Evolutionary conservation across 2,888 invertebrate genomes (phyloP).

Genomic region (Lochmaea capreae): DNA sequence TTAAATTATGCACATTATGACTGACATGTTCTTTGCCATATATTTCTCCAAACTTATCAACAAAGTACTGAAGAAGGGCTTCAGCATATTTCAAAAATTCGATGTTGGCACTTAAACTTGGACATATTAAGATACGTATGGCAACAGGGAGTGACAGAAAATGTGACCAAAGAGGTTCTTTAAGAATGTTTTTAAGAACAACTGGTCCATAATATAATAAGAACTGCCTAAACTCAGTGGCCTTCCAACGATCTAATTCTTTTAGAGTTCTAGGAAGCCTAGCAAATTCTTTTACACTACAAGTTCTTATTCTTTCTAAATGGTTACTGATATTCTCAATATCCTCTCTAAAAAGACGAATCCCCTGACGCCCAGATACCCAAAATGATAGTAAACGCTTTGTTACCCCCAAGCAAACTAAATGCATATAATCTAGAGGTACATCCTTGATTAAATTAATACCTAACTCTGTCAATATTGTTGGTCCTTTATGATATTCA

Average conservation of each 20-base stretch:
- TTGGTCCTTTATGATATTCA: constrained; percentile 24
- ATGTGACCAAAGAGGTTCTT: constrained; percentile 39
- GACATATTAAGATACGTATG: constrained; percentile 44
- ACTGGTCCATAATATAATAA: constrained; percentile 31
- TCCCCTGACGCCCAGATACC: constrained; percentile 7
- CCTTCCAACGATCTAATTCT: constrained; percentile 47
- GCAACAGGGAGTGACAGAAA: constrained; percentile 44
- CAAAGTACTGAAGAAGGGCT: constrained; percentile 45
- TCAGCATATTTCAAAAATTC: constrained; percentile 39
- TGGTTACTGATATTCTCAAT: constrained; percentile 13
- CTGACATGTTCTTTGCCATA: constrained; percentile 44
- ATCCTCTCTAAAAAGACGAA: constrained; percentile 8
- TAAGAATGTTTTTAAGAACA: constrained; percentile 42
- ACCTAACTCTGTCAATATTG: constrained; percentile 21
- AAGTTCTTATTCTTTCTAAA: constrained; percentile 7
- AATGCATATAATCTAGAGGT: constrained; percentile 26
- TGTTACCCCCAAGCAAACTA: constrained; percentile 13
- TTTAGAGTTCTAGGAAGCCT: constrained; percentile 27
- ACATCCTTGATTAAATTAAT: constrained; percentile 23
- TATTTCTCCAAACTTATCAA: constrained; percentile 36
- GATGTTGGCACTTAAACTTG: constrained; percentile 17
- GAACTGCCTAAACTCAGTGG: constrained; percentile 48
- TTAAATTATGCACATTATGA: constrained; percentile 48
- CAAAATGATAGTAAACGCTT: constrained; percentile 13
- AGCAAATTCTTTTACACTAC: constrained; percentile 4